These are phyloP conservation scores for Columba guinea DNA, from an alignment of 2,797 vertebrate genomes.

Conservation along the genomic window DNA sequence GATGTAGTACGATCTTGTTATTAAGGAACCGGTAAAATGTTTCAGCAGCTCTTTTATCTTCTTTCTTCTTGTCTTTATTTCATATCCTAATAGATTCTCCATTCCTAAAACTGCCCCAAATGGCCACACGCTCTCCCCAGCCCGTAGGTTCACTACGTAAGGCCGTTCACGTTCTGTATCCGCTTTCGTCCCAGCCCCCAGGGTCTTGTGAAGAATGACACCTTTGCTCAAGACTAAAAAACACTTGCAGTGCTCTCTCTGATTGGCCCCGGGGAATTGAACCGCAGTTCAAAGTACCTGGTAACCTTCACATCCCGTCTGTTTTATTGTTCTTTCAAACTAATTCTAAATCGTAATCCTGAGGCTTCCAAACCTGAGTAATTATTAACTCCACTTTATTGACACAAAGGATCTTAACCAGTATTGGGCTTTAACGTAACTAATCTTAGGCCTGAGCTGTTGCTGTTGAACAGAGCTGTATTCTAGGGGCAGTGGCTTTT, in stretches of 20 bases:
- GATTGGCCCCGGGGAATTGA: slow-evolving; percentile 71
- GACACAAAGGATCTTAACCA: slow-evolving; percentile 46
- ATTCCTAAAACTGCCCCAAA: neutral
- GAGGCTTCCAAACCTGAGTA: slow-evolving; percentile 54
- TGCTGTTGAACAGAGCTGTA: neutral
- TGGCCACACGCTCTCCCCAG: neutral
- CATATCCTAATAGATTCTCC: neutral
- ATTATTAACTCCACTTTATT: slow-evolving; percentile 60
- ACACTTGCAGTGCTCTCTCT: slow-evolving; percentile 60
- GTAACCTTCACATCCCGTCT: slow-evolving; percentile 69
- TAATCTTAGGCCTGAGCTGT: slow-evolving; percentile 53
- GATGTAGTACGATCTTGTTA: neutral
- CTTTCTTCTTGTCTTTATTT: slow-evolving; percentile 36
- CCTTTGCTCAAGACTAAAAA: slow-evolving; percentile 71
- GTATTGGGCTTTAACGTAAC: slow-evolving; percentile 35
- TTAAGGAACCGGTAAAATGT: neutral
- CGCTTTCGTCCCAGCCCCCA: slow-evolving; percentile 66
- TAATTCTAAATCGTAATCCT: slow-evolving; percentile 55
- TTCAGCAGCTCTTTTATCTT: neutral
- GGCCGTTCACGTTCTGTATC: slow-evolving; percentile 62
- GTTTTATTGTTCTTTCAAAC: slow-evolving; percentile 58
- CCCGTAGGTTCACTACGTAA: neutral
- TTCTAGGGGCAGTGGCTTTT: slow-evolving; percentile 19
- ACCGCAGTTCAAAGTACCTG: slow-evolving; percentile 68
- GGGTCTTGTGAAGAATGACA: slow-evolving; percentile 62